A percentile compares a stretch with the other conserved stretches of the same genome.
These are phyloP conservation scores for Anas acuta DNA, from an alignment of 2,797 vertebrate species.

Conservation along the genomic window DNA sequence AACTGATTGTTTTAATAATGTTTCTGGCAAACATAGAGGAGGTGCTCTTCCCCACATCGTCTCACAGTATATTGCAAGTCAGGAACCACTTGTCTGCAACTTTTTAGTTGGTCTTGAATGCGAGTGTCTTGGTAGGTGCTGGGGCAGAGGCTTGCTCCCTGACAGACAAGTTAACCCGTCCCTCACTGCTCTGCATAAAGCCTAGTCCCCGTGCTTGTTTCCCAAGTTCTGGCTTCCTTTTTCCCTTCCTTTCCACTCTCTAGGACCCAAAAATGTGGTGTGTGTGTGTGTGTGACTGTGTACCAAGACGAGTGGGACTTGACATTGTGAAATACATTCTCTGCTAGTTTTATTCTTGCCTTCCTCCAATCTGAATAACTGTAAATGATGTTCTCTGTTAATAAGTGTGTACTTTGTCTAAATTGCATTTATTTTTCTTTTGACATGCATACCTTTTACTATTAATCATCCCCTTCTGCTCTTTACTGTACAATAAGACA, in stretches of 20 bases:
- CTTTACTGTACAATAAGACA: slow-evolving; percentile 38
- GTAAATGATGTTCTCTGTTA: slow-evolving; percentile 65
- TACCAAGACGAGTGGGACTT: slow-evolving; percentile 42
- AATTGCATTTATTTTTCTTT: slow-evolving; percentile 67
- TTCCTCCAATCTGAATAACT: slow-evolving; percentile 55
- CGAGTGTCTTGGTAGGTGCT: background rate
- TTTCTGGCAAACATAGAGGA: background rate
- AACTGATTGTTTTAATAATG: background rate
- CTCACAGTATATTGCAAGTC: background rate
- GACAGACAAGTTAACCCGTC: accelerated
- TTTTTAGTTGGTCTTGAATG: background rate
- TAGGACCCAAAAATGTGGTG: background rate
- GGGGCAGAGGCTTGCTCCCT: background rate
- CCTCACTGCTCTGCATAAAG: background rate
- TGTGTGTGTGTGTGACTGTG: too few species aligned
- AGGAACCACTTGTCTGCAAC: background rate
- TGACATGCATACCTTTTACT: slow-evolving; percentile 45
- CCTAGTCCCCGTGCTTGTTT: background rate
- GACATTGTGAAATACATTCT: slow-evolving; percentile 20
- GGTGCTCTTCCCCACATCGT: background rate
- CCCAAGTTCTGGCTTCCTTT: background rate
- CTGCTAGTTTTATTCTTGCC: slow-evolving; percentile 38
- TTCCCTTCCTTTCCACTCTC: background rate
- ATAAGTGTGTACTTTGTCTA: slow-evolving; percentile 65
- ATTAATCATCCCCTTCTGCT: slow-evolving; percentile 52